A percentile compares a stretch with the other conserved stretches of the same genome.
Conservation (phyloP, 2,113 vertebrate species). For the Gavialis gangeticus region DNA sequence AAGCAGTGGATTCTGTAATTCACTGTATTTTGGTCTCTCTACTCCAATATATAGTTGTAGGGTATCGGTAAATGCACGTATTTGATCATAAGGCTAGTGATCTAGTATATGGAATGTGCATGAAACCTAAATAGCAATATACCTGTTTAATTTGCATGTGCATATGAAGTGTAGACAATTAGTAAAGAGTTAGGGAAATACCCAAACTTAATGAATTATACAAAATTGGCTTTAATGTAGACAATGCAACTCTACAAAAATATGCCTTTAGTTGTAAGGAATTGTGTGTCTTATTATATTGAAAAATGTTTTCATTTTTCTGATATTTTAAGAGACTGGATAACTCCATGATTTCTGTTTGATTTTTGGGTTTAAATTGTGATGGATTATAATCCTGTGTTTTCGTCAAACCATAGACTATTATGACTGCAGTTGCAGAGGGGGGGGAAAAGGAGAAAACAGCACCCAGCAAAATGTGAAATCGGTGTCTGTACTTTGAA, state of each 20-base stretch:
- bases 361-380: neutral
- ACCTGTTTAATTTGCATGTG: neutral
- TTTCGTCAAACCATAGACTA: neutral
- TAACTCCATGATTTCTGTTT: neutral
- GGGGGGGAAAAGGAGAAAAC: neutral
- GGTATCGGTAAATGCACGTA: neutral
- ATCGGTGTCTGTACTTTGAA: neutral
- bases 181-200: neutral
- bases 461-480: neutral
- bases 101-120: neutral
- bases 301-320: fast-evolving
- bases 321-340: neutral
- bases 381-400: neutral
- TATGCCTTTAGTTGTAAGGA: neutral
- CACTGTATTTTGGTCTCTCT: neutral
- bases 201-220: neutral
- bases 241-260: neutral
- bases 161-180: neutral
- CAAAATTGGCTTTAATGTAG: neutral
- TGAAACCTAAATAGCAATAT: neutral
- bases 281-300: neutral
- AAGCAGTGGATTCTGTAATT: neutral
- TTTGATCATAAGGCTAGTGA: neutral
- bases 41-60: neutral
- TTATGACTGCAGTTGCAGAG: neutral